Evolutionary conservation across 37 sponge, comb jelly and placozoan species (phyloP).

Genomic region (Chondrilla cf. caribensis): DNA sequence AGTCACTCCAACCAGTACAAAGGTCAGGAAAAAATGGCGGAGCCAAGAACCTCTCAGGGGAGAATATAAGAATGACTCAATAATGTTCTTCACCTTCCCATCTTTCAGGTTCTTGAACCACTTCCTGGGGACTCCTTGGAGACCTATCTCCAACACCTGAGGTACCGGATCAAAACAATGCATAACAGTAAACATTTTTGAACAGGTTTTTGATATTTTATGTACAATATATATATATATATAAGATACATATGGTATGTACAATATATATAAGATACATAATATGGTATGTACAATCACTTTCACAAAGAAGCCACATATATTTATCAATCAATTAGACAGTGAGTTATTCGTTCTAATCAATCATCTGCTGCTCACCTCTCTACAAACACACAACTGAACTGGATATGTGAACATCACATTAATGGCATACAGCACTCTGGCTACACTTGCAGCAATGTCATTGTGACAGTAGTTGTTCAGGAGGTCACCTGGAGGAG

Average conservation of each 20-base stretch:
- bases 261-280: too few relatives aligned
- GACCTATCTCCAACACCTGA: slow-evolving; percentile 45
- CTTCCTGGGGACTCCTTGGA: slow-evolving; percentile 23
- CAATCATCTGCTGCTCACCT: too few relatives aligned
- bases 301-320: too few relatives aligned
- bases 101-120: not conserved
- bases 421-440: slow-evolving; percentile 47
- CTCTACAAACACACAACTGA: slow-evolving; percentile 70
- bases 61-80: slow-evolving; percentile 43
- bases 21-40: slow-evolving; percentile 51
- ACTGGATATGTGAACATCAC: slow-evolving; percentile 86
- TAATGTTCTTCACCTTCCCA: not conserved
- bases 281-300: too few relatives aligned
- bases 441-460: slow-evolving; percentile 32
- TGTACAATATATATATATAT: not conserved
- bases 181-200: not conserved
- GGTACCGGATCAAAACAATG: not conserved
- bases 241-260: not conserved
- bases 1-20: slow-evolving; percentile 24
- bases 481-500: slow-evolving; percentile 58
- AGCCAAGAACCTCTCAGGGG: slow-evolving; percentile 35
- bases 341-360: too few relatives aligned
- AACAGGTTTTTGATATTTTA: not conserved
- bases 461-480: slow-evolving; percentile 71
- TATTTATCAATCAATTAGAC: too few relatives aligned